These are phyloP conservation scores for Boloria euphrosyne DNA, from an alignment of 2,888 invertebrate genomes.

Conservation along the genomic window DNA sequence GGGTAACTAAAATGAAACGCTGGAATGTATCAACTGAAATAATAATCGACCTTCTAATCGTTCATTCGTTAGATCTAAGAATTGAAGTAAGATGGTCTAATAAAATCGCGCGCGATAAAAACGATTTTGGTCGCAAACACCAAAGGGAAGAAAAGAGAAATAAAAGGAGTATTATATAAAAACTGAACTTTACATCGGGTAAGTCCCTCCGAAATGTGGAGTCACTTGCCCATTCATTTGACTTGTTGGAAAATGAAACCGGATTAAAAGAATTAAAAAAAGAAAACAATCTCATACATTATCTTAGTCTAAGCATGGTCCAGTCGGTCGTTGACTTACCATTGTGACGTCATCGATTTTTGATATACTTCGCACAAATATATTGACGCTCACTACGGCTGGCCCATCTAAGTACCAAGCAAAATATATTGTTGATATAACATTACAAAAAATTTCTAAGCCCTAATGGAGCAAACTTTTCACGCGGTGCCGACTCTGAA, in stretches of 20 bases:
- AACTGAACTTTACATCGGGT: slow-evolving; percentile 62
- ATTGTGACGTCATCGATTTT: slow-evolving; percentile 99
- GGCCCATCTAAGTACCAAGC: slow-evolving; percentile 91
- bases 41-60: slow-evolving; percentile 30
- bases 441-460: slow-evolving; percentile 57
- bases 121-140: slow-evolving; percentile 82
- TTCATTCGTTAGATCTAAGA: slow-evolving; percentile 22
- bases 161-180: slow-evolving; percentile 52
- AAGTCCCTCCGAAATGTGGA: slow-evolving; percentile 69
- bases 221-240: slow-evolving; percentile 80
- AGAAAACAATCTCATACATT: slow-evolving; percentile 54
- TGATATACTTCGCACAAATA: slow-evolving; percentile 99
- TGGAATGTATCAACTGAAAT: slow-evolving; percentile 37
- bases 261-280: slow-evolving; percentile 45
- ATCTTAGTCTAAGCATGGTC: slow-evolving; percentile 68
- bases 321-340: slow-evolving; percentile 89
- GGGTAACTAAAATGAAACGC: slow-evolving; percentile 41
- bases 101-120: slow-evolving; percentile 62
- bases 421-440: slow-evolving; percentile 72
- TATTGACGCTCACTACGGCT: slow-evolving; percentile 98
- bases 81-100: slow-evolving; percentile 30
- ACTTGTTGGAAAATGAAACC: slow-evolving; percentile 67
- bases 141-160: slow-evolving; percentile 69
- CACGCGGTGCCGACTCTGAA: slow-evolving; percentile 51
- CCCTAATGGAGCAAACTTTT: slow-evolving; percentile 57